A percentile compares a stretch with the other conserved stretches of the same genome.
phyloP scores from a whole-genome alignment of 1,140 invertebrate genomes.

The Drosophila pachea region DNA sequence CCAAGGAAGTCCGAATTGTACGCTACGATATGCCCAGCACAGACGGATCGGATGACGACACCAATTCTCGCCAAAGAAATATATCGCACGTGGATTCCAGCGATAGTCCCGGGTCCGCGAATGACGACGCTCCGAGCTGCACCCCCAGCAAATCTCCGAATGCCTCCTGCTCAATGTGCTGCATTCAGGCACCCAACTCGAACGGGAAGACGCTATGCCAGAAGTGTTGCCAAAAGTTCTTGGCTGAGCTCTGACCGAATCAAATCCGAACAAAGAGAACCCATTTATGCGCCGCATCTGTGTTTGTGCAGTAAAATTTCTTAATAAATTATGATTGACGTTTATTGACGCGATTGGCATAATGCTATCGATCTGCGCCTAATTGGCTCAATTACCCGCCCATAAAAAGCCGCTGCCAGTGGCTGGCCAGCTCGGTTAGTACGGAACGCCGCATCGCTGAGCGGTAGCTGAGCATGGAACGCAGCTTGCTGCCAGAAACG shows the following conservation, averaged over 20 bases:
- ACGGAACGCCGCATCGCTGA: slow-evolving; percentile 12
- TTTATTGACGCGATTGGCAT: not conserved
- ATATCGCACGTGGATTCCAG: not conserved
- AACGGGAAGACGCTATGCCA: slow-evolving; percentile 41
- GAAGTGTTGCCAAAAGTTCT: slow-evolving; percentile 51
- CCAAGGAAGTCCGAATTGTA: slow-evolving; percentile 51
- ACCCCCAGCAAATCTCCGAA: not conserved
- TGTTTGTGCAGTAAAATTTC: too few relatives aligned
- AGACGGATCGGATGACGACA: slow-evolving; percentile 43
- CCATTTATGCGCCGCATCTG: too few relatives aligned
- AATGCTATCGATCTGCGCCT: slow-evolving; percentile 9
- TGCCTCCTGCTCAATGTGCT: not conserved
- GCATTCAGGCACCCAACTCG: not conserved
- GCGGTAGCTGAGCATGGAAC: slow-evolving; percentile 57
- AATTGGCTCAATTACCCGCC: slow-evolving; percentile 50
- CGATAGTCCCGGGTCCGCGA: not conserved
- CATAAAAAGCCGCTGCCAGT: slow-evolving; percentile 41
- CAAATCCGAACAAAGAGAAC: too few relatives aligned
- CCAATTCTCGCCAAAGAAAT: not conserved
- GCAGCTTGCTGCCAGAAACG: slow-evolving; percentile 41
- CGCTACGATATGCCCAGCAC: slow-evolving; percentile 57
- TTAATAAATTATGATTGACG: too few relatives aligned
- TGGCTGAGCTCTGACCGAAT: slow-evolving; percentile 29
- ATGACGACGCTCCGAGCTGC: not conserved
- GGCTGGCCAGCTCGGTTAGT: not conserved